Evolutionary conservation across 2,113 vertebrate species (phyloP), one percentile per base, ranked within the genome.

Genomic region (Herpailurus yagouaroundi): DNA sequence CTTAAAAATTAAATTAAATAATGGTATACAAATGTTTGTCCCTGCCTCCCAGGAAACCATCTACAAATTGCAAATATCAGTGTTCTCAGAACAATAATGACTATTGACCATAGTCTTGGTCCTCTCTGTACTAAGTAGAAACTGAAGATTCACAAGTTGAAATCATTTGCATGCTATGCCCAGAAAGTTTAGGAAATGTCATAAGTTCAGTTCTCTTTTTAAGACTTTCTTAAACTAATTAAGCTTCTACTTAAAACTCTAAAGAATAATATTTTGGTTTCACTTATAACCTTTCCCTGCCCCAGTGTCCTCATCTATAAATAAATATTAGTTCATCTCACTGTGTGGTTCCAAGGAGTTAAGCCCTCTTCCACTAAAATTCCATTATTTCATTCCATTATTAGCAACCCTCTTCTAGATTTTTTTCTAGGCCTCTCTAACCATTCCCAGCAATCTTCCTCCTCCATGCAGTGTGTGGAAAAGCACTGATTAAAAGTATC

Each of bases 161-260:
- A 88, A 93, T 83, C 76, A 88, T 91, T 93, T 94, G 5, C 48
- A 69, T 76, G 19, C 14, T 95, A 6, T 79, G 25, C 14, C 50
- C 38, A 95, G 79, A 85, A 89, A 84, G 45, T 76, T 71, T 79
- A 81, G 84, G 33, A 92, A 95, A 92, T 90, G 50, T 41, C 45
- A 18, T 45, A 88, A 74, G 29, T 94, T 84, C 69, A 85, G 38
- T 74, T 92, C 4, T 91, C 33, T 89, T 90, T 68, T 90, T 76
- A 86, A 96, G 48, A 93, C n/a, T 87, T 92, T 87, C 82, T 89
- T 84, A 92, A 96, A 84, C 55, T 97, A 95, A 91, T 94, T 97
- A 88, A 92, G 33, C 64, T 36, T 71, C 66, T 69, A 79, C 60
- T 94, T 89, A 89, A 81, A 97, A 81, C 55, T 95, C 92, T 52